phyloP scores from a whole-genome alignment of 2,888 invertebrate genomes.

The Phymatocera aterrima region DNA sequence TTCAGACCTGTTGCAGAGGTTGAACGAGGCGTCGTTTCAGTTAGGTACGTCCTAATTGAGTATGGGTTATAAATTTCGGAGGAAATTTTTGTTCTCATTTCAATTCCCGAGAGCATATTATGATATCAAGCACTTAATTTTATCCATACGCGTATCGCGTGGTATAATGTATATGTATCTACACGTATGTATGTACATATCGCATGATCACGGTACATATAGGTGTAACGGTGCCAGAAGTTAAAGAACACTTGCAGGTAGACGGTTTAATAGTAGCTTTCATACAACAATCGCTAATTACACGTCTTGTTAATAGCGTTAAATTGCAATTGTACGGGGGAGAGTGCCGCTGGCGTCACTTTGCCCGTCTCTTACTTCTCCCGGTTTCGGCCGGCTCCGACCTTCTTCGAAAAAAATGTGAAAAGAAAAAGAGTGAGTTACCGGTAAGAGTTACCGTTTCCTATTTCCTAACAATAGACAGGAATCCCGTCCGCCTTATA shows the following conservation, averaged over 20 bases:
- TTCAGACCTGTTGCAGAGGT: neutral
- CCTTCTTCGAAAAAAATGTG: neutral
- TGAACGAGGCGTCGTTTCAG: neutral
- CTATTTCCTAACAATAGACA: conserved; percentile 43
- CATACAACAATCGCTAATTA: conserved; percentile 56
- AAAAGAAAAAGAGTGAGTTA: neutral
- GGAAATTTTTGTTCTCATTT: neutral
- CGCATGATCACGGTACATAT: neutral
- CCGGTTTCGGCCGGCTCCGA: neutral
- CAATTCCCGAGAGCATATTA: neutral
- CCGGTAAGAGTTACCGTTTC: conserved; percentile 39
- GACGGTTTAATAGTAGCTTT: conserved; percentile 49
- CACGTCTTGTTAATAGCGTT: conserved; percentile 48
- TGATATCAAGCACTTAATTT: neutral
- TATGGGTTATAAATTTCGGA: neutral
- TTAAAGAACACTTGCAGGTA: conserved; percentile 12
- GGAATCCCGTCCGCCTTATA: conserved; percentile 32
- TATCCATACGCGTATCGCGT: neutral
- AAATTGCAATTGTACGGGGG: conserved; percentile 47
- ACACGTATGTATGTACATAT: too few species aligned
- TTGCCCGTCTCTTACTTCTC: neutral
- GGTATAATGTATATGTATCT: neutral
- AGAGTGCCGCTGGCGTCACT: conserved; percentile 41
- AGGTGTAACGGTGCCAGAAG: conserved; percentile 22
- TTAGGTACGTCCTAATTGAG: neutral